These are phyloP conservation scores for Dipodomys spectabilis DNA, from an alignment of 2,113 vertebrate genomes.

Conservation along the genomic window DNA sequence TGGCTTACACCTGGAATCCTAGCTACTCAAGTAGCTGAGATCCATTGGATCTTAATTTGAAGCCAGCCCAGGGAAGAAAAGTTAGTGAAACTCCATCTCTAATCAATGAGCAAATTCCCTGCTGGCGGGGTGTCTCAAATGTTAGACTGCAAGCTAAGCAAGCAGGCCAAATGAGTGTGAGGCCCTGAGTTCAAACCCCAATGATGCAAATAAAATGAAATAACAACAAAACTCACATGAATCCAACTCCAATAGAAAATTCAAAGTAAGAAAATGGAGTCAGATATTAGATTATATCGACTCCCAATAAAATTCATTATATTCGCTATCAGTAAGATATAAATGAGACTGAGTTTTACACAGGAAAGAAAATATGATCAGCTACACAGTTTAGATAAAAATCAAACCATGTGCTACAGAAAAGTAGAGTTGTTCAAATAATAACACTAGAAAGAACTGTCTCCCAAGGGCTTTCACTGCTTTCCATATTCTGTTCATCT, in stretches of 20 bases:
- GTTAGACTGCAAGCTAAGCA: too few species aligned
- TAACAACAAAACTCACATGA: too few species aligned
- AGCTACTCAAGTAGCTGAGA: too few species aligned
- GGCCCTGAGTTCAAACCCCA: too few species aligned
- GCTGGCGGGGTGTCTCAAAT: too few species aligned
- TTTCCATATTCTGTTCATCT: slow-evolving; percentile 4
- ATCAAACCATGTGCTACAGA: slow-evolving; percentile 4
- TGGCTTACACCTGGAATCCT: too few species aligned
- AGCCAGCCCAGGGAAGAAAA: too few species aligned
- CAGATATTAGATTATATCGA: neutral
- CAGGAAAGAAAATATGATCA: neutral
- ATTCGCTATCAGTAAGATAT: neutral
- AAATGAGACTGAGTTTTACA: slow-evolving; percentile 4
- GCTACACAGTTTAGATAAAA: slow-evolving; percentile 32
- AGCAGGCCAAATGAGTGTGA: too few species aligned
- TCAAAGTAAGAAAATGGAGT: neutral
- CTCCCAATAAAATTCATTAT: neutral
- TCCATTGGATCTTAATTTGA: too few species aligned
- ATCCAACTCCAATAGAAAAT: slow-evolving; percentile 27
- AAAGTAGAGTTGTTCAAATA: slow-evolving; percentile 41
- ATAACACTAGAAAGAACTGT: neutral
- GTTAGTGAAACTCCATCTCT: too few species aligned
- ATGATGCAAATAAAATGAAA: too few species aligned
- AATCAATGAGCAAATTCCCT: too few species aligned
- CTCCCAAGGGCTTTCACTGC: neutral